Conservation (phyloP, 2,113 vertebrate genomes). For the Solenodon paradoxus region DNA sequence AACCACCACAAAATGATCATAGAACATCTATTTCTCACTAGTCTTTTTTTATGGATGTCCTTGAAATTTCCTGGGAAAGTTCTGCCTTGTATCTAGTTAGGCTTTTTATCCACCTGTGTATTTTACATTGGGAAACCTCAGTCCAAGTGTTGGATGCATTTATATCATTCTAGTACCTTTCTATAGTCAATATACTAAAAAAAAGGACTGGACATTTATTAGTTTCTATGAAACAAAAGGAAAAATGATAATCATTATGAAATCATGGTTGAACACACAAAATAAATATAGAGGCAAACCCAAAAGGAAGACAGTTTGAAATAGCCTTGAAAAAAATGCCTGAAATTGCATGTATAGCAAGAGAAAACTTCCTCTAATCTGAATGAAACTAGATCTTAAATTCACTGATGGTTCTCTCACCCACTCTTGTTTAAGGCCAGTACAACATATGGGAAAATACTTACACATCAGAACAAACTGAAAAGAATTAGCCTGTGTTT, state of each 20-base stretch:
- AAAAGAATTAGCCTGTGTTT: background rate
- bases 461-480: background rate
- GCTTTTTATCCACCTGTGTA: background rate
- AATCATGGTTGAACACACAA: background rate
- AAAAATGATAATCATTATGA: background rate
- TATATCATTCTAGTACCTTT: background rate
- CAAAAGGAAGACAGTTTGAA: background rate
- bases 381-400: background rate
- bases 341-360: background rate
- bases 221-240: background rate
- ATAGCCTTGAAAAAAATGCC: background rate
- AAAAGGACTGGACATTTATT: background rate
- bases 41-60: background rate
- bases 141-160: background rate
- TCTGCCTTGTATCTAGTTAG: background rate
- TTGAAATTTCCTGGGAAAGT: background rate
- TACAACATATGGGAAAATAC: background rate
- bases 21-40: background rate
- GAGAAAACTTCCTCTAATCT: background rate
- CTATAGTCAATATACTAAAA: background rate
- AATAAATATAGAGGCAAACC: background rate
- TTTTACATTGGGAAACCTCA: background rate
- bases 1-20: background rate
- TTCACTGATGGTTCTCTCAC: background rate
- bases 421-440: background rate